Percentiles rank a stretch among this genome's conserved stretches.
Evolutionary conservation across 2,888 invertebrate genomes (phyloP).

Genomic region (Harpalus rufipes): DNA sequence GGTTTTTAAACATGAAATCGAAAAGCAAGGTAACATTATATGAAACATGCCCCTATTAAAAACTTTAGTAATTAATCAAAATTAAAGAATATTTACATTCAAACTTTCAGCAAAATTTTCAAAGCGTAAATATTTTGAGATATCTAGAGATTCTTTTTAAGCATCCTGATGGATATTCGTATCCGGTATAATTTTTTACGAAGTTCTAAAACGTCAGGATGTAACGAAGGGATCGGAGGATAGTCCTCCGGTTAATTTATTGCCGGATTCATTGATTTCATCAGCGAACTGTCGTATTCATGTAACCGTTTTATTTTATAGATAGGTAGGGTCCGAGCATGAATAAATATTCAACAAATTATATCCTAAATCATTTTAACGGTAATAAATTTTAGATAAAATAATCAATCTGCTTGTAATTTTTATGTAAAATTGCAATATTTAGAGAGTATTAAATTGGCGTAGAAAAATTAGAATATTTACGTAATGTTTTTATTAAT

Average conservation of each 20-base stretch:
- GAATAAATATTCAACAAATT: constrained; percentile 2
- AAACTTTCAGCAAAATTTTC: background rate
- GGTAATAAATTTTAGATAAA: background rate
- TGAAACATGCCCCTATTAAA: too few species aligned
- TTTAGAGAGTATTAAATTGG: too few species aligned
- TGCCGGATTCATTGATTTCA: constrained; percentile 59
- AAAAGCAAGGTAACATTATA: too few species aligned
- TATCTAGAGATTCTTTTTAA: background rate
- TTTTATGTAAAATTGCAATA: too few species aligned
- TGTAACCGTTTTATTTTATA: constrained; percentile 4
- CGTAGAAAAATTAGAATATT: too few species aligned
- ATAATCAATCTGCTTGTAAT: too few species aligned
- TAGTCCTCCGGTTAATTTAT: constrained; percentile 53
- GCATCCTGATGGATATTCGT: background rate
- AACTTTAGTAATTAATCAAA: background rate
- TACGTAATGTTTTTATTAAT: too few species aligned
- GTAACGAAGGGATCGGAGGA: constrained; percentile 27
- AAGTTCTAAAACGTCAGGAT: constrained; percentile 15
- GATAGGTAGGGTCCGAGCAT: background rate
- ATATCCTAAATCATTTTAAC: background rate
- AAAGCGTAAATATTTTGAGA: background rate
- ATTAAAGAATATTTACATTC: background rate
- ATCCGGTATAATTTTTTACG: constrained; percentile 41
- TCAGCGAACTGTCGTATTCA: constrained; percentile 20
- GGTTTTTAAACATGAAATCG: background rate